Conservation (phyloP, 2,113 vertebrate genomes). For the Engystomops pustulosus region DNA sequence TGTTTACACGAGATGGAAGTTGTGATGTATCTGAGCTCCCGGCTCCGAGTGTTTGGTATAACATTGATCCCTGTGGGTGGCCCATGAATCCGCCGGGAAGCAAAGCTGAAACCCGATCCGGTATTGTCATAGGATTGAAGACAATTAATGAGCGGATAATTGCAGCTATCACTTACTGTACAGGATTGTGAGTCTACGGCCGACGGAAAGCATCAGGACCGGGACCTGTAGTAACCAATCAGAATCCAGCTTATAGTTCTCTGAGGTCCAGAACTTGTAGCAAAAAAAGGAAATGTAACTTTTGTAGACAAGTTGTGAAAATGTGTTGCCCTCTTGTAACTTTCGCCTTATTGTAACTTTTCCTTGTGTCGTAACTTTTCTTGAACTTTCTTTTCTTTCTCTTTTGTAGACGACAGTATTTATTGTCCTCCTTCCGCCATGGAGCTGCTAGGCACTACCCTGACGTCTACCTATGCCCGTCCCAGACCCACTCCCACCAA, state of each 20-base stretch:
- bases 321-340: too few relatives aligned
- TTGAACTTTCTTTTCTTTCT: background rate
- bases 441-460: conserved; percentile 82
- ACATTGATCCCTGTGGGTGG: conserved; percentile 22
- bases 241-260: background rate
- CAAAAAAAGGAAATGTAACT: too few relatives aligned
- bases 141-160: conserved; percentile 30
- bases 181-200: background rate
- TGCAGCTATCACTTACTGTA: conserved; percentile 21
- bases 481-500: conserved; percentile 75
- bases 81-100: background rate
- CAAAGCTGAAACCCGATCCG: conserved; percentile 13
- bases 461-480: conserved; percentile 75
- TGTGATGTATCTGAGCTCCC: background rate
- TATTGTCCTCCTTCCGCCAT: conserved; percentile 67
- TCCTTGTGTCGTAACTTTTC: too few relatives aligned
- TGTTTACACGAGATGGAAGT: conserved; percentile 8
- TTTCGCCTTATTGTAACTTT: too few relatives aligned
- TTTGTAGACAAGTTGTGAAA: too few relatives aligned
- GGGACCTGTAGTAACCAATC: background rate
- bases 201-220: background rate
- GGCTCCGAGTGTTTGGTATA: background rate
- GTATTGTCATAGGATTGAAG: conserved; percentile 8
- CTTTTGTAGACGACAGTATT: conserved; percentile 60
- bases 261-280: too few relatives aligned